A percentile compares a stretch with the other conserved stretches of the same genome.
These are phyloP conservation scores for Microcebus lehilahytsara DNA, from an alignment of 2,113 vertebrate species.

Conservation along the genomic window DNA sequence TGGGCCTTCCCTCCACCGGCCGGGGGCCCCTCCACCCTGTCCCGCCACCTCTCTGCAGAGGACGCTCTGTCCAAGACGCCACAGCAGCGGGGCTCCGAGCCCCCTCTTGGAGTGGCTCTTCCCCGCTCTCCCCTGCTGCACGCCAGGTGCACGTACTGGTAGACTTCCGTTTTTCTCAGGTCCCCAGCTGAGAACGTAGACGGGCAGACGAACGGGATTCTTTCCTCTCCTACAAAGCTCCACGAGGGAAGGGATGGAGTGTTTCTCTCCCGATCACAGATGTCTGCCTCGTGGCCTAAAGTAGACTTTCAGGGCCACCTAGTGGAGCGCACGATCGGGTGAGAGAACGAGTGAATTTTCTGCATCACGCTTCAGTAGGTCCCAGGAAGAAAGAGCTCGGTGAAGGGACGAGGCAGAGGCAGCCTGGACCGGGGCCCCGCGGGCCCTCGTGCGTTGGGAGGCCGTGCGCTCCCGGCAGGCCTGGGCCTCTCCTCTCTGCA, in stretches of 20 bases:
- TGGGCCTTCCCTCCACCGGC: not conserved
- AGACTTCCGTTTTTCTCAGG: not conserved
- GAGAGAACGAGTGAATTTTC: not conserved
- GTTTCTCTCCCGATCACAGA: not conserved
- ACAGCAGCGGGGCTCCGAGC: not conserved
- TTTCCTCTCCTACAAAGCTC: not conserved
- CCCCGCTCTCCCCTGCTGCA: not conserved
- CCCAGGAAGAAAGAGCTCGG: not conserved
- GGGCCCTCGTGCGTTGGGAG: no score
- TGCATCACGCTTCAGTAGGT: not conserved
- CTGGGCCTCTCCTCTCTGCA: no score
- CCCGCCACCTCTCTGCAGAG: not conserved
- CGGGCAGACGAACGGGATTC: not conserved
- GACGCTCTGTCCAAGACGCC: not conserved
- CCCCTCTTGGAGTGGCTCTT: not conserved
- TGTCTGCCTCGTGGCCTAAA: not conserved
- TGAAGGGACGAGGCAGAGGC: not conserved
- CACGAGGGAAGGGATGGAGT: not conserved
- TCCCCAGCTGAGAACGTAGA: not conserved
- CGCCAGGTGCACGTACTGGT: no score
- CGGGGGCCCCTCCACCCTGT: not conserved
- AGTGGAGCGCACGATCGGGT: not conserved
- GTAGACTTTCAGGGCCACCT: not conserved
- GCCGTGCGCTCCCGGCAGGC: no score
- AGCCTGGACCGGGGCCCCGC: not conserved